These are phyloP conservation scores for Trissonchulus latispiculum DNA, from an alignment of 2,888 invertebrate species.

Conservation along the genomic window DNA sequence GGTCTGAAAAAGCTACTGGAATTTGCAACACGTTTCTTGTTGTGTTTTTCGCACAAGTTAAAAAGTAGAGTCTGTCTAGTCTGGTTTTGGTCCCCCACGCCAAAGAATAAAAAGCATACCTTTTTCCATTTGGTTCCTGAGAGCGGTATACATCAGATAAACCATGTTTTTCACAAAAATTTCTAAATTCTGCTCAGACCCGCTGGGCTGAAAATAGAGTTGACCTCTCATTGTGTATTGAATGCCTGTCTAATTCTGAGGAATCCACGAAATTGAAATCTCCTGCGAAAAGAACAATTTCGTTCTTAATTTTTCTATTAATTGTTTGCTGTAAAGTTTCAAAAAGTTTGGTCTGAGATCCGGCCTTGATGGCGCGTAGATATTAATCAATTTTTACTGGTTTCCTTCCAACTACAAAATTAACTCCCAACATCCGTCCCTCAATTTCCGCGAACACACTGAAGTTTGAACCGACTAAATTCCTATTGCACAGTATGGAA, in stretches of 20 bases:
- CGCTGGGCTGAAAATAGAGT: not conserved
- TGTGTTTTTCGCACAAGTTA: too few relatives aligned
- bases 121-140: not conserved
- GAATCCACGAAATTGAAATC: not conserved
- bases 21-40: not conserved
- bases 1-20: not conserved
- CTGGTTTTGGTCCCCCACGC: too few relatives aligned
- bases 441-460: constrained; percentile 10
- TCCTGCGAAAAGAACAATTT: not conserved
- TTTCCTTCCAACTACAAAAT: not conserved
- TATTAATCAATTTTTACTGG: not conserved
- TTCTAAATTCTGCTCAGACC: not conserved
- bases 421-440: not conserved
- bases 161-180: not conserved
- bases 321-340: not conserved
- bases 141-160: too few relatives aligned
- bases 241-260: not conserved
- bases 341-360: not conserved
- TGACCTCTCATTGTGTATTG: too few relatives aligned
- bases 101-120: not conserved
- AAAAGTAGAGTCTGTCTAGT: constrained; percentile 10
- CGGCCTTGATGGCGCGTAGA: not conserved
- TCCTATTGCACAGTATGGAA: too few relatives aligned
- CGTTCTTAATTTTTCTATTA: not conserved
- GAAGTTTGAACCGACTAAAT: too few relatives aligned